Conservation (phyloP, 1,140 invertebrate genomes). For the Aricia agestis region DNA sequence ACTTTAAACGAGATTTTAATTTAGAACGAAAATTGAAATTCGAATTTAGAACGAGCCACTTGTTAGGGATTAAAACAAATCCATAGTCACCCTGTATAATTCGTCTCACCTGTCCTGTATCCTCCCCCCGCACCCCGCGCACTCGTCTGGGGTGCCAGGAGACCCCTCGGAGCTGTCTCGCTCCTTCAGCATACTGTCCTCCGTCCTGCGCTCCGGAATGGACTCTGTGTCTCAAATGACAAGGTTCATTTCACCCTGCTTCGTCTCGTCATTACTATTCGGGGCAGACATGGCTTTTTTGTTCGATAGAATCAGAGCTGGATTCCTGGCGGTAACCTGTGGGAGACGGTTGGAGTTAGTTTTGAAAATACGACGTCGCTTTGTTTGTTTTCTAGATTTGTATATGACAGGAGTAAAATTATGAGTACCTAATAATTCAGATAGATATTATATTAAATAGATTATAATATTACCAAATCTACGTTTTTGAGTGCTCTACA, state of each 20-base stretch:
- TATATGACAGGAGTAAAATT: no score
- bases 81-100: slow-evolving; percentile 1
- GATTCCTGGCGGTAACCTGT: slow-evolving; percentile 32
- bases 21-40: no score
- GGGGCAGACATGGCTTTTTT: slow-evolving; percentile 47
- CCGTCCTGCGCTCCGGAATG: slow-evolving; percentile 43
- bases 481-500: no score
- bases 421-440: no score
- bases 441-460: no score
- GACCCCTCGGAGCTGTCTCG: slow-evolving; percentile 63
- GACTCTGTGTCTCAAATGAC: slow-evolving; percentile 62
- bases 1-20: no score
- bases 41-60: no score
- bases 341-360: slow-evolving; percentile 18
- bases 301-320: slow-evolving; percentile 32
- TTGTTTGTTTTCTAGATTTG: no score
- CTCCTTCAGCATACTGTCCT: slow-evolving; percentile 68
- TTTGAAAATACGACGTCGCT: not conserved
- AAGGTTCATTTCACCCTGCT: slow-evolving; percentile 48
- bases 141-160: slow-evolving; percentile 63
- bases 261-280: slow-evolving; percentile 34
- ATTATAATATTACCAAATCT: no score
- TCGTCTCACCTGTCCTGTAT: slow-evolving; percentile 64
- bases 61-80: not conserved
- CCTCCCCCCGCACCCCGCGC: slow-evolving; percentile 69